These are phyloP conservation scores for Acheta domesticus DNA, from an alignment of 2,888 invertebrate genomes.

Conservation along the genomic window DNA sequence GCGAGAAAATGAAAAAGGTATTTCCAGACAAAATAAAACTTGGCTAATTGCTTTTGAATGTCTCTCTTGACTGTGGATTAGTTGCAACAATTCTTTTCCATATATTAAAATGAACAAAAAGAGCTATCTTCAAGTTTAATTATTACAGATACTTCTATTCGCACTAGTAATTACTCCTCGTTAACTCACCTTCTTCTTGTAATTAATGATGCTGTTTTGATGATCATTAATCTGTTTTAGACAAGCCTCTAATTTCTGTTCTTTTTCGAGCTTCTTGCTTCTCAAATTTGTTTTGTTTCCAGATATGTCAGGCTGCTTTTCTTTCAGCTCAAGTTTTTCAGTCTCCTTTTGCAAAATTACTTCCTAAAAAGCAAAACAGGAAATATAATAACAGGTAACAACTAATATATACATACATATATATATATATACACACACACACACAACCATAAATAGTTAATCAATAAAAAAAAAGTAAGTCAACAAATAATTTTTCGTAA, in stretches of 20 bases:
- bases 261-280: conserved; percentile 68
- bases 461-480: background rate
- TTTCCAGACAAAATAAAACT: too few relatives aligned
- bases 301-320: conserved; percentile 60
- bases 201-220: conserved; percentile 55
- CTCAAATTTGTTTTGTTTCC: conserved; percentile 66
- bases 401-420: too few relatives aligned
- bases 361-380: conserved; percentile 21
- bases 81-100: too few relatives aligned
- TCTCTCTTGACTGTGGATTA: too few relatives aligned
- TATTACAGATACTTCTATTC: too few relatives aligned
- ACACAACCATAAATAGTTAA: background rate
- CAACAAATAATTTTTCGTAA: too few relatives aligned
- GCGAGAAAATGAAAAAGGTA: too few relatives aligned
- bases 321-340: conserved; percentile 51
- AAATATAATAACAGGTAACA: background rate
- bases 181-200: conserved; percentile 52
- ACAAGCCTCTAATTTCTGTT: conserved; percentile 63
- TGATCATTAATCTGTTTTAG: conserved; percentile 58
- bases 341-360: conserved; percentile 32
- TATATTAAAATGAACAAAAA: too few relatives aligned
- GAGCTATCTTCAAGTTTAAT: too few relatives aligned
- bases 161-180: too few relatives aligned
- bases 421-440: too few relatives aligned
- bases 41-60: too few relatives aligned